Conservation (phyloP, 2,113 vertebrate species). For the Dermatemys mawii region DNA sequence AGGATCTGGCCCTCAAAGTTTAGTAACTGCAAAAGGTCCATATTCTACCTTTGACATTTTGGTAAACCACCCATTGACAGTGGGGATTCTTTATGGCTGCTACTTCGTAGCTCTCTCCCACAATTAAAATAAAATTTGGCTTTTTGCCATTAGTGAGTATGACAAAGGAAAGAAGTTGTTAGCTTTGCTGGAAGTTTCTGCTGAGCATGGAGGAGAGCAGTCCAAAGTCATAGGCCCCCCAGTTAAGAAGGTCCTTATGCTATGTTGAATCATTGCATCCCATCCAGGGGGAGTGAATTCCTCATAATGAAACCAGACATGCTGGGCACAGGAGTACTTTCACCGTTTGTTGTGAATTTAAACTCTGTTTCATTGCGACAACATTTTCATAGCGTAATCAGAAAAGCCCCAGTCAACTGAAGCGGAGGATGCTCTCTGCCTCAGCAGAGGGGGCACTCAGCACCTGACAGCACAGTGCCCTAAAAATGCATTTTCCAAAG, state of each 20-base stretch:
- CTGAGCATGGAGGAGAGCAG: neutral
- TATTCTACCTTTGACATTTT: neutral
- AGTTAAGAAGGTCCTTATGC: neutral
- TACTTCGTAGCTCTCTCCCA: neutral
- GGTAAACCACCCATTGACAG: neutral
- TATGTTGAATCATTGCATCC: neutral
- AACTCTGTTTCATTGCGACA: neutral
- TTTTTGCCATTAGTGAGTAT: neutral
- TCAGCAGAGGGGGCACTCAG: neutral
- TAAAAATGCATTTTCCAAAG: neutral
- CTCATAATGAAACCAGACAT: neutral
- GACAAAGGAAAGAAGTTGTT: neutral
- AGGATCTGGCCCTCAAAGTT: neutral
- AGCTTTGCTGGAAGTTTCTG: neutral
- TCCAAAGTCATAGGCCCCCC: neutral
- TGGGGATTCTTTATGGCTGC: neutral
- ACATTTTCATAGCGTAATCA: too few species aligned
- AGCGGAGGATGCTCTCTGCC: neutral
- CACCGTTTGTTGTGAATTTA: neutral
- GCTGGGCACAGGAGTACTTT: neutral
- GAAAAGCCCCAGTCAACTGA: neutral
- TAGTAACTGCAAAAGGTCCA: too few species aligned
- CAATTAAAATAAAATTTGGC: neutral
- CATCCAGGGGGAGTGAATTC: neutral
- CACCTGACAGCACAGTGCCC: neutral